Percentiles rank a stretch among this genome's conserved stretches.
Conservation (phyloP, 2,113 vertebrate species). For the Ariopsis seemanni region DNA sequence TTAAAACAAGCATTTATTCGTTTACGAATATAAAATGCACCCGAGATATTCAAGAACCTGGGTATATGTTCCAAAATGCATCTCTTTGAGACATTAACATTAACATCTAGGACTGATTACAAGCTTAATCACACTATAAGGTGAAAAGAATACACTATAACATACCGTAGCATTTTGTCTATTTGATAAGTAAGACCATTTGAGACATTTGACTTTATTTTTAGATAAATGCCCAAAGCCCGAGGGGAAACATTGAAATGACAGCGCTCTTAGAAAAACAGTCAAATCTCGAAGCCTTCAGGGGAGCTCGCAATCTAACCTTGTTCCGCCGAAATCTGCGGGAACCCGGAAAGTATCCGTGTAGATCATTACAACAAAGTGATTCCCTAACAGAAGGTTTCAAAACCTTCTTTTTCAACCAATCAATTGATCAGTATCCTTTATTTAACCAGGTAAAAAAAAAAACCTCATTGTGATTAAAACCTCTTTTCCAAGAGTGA, state of each 20-base stretch:
- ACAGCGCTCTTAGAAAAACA: not conserved
- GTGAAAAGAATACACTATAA: not conserved
- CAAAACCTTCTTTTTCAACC: not conserved
- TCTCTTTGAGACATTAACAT: not conserved
- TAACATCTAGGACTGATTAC: not conserved
- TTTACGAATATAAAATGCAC: not conserved
- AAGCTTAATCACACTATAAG: not conserved
- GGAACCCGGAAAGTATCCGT: not conserved
- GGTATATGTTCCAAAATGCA: not conserved
- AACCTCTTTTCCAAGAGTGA: too few relatives aligned
- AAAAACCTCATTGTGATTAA: too few relatives aligned
- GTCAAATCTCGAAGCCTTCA: not conserved
- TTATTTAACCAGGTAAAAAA: too few relatives aligned
- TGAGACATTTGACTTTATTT: not conserved
- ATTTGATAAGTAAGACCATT: not conserved
- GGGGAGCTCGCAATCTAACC: not conserved
- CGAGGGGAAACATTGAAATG: not conserved
- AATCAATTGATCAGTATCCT: too few relatives aligned
- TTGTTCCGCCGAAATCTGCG: not conserved
- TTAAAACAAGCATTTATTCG: not conserved
- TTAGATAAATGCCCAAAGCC: not conserved
- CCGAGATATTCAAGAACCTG: not conserved
- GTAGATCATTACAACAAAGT: not conserved
- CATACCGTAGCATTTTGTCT: not conserved
- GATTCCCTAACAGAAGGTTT: not conserved